Evolutionary conservation across 2,888 invertebrate genomes (phyloP).

Genomic region (Ceraclea dissimilis): DNA sequence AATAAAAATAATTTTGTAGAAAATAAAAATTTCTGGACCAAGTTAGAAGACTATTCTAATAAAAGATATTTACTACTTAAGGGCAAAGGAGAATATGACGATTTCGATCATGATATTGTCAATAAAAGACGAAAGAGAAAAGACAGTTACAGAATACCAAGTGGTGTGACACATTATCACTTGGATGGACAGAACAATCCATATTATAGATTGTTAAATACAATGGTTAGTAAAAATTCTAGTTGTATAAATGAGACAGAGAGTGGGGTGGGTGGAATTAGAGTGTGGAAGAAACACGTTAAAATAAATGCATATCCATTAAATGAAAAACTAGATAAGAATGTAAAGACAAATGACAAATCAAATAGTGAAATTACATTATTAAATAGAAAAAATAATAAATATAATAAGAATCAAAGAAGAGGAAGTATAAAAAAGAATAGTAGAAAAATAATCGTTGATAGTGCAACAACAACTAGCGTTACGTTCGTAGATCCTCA

Average conservation of each 20-base stretch:
- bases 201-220: constrained; percentile 14
- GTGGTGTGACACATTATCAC: constrained; percentile 6
- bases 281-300: constrained; percentile 18
- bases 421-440: background rate
- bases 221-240: constrained; percentile 2
- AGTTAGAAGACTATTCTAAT: constrained; percentile 15
- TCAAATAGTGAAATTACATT: constrained; percentile 1
- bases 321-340: background rate
- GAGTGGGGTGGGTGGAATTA: constrained; percentile 7
- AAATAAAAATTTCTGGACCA: constrained; percentile 14
- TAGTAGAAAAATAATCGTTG: background rate
- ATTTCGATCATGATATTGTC: constrained; percentile 3
- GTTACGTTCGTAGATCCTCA: background rate
- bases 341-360: constrained; percentile 3
- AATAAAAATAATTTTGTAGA: background rate
- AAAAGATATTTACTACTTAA: constrained; percentile 9
- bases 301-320: constrained; percentile 4
- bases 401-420: constrained; percentile 1
- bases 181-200: constrained; percentile 12
- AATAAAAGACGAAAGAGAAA: constrained; percentile 10
- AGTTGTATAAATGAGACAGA: constrained; percentile 13
- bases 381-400: background rate
- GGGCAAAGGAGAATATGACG: constrained; percentile 6
- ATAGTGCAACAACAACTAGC: background rate
- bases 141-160: constrained; percentile 12